These are phyloP conservation scores for Umimayanthus chanpuru DNA, from an alignment of 92 coral and sea anemone species.

Conservation along the genomic window DNA sequence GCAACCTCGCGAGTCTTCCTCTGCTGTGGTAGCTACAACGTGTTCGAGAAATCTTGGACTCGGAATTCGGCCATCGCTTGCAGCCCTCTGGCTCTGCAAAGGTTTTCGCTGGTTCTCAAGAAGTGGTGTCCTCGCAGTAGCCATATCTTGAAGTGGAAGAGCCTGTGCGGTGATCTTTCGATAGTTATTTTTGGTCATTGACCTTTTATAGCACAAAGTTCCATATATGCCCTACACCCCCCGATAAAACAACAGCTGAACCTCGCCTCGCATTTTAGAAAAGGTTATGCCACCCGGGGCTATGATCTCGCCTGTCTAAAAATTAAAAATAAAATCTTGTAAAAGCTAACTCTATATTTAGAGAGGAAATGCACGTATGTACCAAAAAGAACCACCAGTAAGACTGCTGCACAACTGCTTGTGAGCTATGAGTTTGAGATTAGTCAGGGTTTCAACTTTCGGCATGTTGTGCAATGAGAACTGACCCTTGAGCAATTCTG, in stretches of 20 bases:
- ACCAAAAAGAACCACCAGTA: neutral
- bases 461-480: slow-evolving; percentile 12
- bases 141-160: slow-evolving; percentile 18
- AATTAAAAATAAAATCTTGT: too few relatives aligned
- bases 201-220: slow-evolving; percentile 1
- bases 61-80: slow-evolving; percentile 17
- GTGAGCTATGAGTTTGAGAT: neutral
- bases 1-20: neutral
- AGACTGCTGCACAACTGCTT: neutral
- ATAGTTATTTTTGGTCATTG: neutral
- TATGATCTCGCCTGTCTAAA: too few relatives aligned
- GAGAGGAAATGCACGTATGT: neutral
- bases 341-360: too few relatives aligned
- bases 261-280: too few relatives aligned
- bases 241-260: neutral
- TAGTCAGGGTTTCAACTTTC: slow-evolving; percentile 3
- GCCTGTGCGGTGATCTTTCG: neutral
- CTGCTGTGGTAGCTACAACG: neutral
- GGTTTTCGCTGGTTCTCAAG: neutral
- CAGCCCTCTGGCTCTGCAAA: neutral
- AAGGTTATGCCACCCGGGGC: too few relatives aligned
- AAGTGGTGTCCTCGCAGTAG: slow-evolving; percentile 22
- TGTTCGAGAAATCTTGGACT: slow-evolving; percentile 26
- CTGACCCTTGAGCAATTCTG: neutral
- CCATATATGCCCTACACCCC: neutral